Evolutionary conservation across 1,140 invertebrate species (phyloP).

Genomic region (Palaemon carinicauda): DNA sequence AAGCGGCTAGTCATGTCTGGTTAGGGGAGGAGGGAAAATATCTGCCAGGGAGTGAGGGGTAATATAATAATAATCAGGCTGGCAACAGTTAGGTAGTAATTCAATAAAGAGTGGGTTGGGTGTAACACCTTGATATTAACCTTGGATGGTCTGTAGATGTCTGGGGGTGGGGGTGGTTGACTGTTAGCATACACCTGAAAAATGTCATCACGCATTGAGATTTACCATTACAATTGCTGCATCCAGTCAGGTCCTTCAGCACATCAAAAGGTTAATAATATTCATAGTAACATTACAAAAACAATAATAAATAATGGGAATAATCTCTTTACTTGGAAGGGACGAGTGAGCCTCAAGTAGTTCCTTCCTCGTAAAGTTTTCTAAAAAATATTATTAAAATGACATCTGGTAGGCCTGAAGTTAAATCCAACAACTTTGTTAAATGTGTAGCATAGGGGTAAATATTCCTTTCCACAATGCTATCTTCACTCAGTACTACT

Average conservation of each 20-base stretch:
- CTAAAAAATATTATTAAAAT: no score
- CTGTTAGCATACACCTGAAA: conserved; percentile 60
- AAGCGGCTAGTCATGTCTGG: not conserved
- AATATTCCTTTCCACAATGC: conserved; percentile 29
- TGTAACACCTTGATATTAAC: conserved; percentile 56
- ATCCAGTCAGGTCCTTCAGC: not conserved
- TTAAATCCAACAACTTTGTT: no score
- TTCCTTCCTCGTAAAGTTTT: no score
- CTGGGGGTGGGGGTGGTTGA: conserved; percentile 57
- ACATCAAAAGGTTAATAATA: not conserved
- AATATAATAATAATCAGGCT: conserved; percentile 20
- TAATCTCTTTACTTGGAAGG: not conserved
- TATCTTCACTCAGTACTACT: conserved; percentile 30
- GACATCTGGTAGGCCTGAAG: no score
- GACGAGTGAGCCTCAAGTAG: no score
- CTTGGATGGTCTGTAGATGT: conserved; percentile 60
- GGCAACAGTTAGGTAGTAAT: conserved; percentile 50
- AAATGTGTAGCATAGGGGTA: conserved; percentile 7
- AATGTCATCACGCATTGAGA: conserved; percentile 49
- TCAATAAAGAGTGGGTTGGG: conserved; percentile 29
- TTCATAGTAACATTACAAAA: not conserved
- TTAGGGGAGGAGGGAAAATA: conserved; percentile 11
- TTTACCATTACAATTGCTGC: not conserved
- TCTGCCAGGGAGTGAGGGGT: conserved; percentile 37
- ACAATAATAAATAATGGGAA: not conserved